Base-by-base conservation (phyloP, 2,797 vertebrate genomes). In the Tapera naevia region DNA sequence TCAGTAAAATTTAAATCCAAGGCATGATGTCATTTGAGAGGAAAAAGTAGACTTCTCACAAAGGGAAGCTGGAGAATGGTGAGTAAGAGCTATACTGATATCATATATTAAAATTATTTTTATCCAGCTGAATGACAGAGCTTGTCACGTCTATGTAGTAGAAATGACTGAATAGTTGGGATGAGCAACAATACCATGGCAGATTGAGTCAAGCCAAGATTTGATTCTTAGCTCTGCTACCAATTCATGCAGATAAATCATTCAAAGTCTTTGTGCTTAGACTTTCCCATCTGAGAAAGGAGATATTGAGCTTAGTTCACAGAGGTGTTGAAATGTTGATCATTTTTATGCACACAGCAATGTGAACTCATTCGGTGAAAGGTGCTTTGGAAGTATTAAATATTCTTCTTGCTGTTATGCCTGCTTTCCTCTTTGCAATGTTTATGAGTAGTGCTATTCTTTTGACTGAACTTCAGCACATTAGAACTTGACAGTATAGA, bases 161-260 rank as follows among this genome's bases (percentile, higher is more conserved):
- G 53, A 89, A 94, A 86, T 91, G 87, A 91, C 89, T 92, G 73
- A 93, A 78, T 78, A 93, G 76, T n/a, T 89, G 80, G 69, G 66
- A 92, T 81, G 58, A 95, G 82, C 85, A 91, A 80, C 91, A 94
- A 89, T 41, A 67, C 46, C 73, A 48, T 13, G 46, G 87, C 89
- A 94, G 91, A 80, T 4, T 85, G 89, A 94, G 86, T 78, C 72
- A 92, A 89, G 69, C 72, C 89, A 93, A 89, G 75, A 89, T 88
- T 65, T 72, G 57, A 89, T 83, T 94, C 92, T 87, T 72, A 89
- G 91, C 54, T 86, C 86, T 83, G 72, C 93, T 86, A 94, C 84
- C 89, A 94, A 79, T 78, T 93, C 92, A 97, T 80, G 91, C 94
- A 93, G 88, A 93, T 93, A 95, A 95, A 95, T 95, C 91, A 94